phyloP scores from a whole-genome alignment of 2,797 vertebrate genomes.

The Eulemur rubriventer region DNA sequence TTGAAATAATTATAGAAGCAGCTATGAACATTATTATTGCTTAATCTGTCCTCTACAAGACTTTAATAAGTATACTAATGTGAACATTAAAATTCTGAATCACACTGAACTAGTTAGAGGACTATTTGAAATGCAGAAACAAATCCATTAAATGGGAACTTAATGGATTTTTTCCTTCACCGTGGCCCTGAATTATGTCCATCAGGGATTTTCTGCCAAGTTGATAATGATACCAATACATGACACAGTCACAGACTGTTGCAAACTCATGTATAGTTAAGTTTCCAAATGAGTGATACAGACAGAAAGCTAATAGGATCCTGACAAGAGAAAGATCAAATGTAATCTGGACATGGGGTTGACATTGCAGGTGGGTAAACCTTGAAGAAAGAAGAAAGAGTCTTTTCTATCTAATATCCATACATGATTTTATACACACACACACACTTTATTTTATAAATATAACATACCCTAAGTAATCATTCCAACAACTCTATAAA shows the following conservation, averaged over 20 bases:
- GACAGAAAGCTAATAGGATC: background rate
- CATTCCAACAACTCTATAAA: background rate
- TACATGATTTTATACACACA: background rate
- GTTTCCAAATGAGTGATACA: background rate
- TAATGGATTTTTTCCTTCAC: background rate
- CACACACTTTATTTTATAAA: background rate
- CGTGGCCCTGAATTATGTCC: background rate
- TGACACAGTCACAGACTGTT: background rate
- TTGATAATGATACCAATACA: background rate
- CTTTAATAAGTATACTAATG: background rate
- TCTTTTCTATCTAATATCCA: background rate
- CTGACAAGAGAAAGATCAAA: background rate
- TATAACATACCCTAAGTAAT: background rate
- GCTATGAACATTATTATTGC: background rate
- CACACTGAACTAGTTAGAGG: background rate
- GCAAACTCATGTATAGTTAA: background rate
- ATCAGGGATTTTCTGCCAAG: background rate
- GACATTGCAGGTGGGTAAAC: background rate
- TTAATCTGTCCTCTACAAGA: background rate
- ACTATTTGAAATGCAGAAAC: slow-evolving; percentile 31
- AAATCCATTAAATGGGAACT: slow-evolving; percentile 10
- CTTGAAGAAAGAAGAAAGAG: background rate
- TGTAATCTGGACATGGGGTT: background rate
- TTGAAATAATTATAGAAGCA: background rate
- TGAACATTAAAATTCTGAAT: slow-evolving; percentile 17